These are phyloP conservation scores for Opisthograptis luteolata DNA, from an alignment of 2,888 invertebrate species.

Conservation along the genomic window DNA sequence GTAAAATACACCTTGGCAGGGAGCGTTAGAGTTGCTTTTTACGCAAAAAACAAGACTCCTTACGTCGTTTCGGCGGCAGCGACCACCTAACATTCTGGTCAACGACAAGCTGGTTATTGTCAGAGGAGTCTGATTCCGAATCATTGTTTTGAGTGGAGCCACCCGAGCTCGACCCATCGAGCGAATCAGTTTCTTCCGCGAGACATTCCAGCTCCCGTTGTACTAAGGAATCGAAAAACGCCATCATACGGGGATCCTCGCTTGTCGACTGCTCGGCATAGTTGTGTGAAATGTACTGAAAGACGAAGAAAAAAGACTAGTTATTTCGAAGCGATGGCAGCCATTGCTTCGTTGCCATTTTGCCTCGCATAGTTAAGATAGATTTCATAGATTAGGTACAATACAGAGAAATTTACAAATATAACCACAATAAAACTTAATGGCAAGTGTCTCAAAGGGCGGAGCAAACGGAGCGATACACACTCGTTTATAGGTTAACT, in stretches of 20 bases:
- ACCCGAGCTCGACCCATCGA: constrained; percentile 64
- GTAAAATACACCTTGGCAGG: neutral
- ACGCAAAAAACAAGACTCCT: neutral
- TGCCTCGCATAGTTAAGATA: too few species aligned
- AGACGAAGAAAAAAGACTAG: neutral
- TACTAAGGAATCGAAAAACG: constrained; percentile 97
- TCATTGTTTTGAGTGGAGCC: constrained; percentile 52
- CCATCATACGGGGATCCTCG: constrained; percentile 98
- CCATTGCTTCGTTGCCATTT: too few species aligned
- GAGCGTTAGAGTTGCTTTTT: constrained; percentile 1
- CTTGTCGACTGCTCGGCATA: constrained; percentile 94
- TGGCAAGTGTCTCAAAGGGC: too few species aligned
- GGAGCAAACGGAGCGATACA: too few species aligned
- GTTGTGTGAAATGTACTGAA: constrained; percentile 92
- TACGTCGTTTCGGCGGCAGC: constrained; percentile 68
- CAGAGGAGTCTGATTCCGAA: constrained; percentile 60
- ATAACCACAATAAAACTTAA: too few species aligned
- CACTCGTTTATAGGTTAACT: too few species aligned
- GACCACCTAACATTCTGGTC: constrained; percentile 49
- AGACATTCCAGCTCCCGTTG: constrained; percentile 95
- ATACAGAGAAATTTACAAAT: too few species aligned
- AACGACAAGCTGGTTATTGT: constrained; percentile 63
- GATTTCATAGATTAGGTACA: too few species aligned
- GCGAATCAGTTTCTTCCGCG: constrained; percentile 80
- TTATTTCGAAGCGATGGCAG: neutral